These are phyloP conservation scores for Felis chaus DNA, from an alignment of 2,113 vertebrate genomes.

Conservation along the genomic window DNA sequence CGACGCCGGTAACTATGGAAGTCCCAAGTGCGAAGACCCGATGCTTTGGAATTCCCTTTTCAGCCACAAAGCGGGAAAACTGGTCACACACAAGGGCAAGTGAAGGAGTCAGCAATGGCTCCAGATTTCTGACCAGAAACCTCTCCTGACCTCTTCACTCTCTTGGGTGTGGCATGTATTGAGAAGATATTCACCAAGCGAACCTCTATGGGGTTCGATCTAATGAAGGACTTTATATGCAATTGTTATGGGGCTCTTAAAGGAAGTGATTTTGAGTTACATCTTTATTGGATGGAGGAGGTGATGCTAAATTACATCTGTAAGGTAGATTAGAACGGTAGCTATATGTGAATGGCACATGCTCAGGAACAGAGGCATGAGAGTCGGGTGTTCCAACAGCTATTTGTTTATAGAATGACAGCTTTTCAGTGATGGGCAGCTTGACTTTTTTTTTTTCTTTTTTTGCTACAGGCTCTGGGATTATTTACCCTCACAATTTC, in stretches of 20 bases:
- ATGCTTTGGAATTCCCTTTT: fast-evolving
- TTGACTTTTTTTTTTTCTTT: not conserved
- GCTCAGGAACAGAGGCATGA: not conserved
- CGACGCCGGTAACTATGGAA: not conserved
- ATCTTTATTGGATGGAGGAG: not conserved
- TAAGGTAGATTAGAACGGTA: not conserved
- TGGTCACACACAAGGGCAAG: not conserved
- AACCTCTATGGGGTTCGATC: not conserved
- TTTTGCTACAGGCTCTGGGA: not conserved
- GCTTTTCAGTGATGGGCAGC: not conserved
- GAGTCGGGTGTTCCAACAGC: not conserved
- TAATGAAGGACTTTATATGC: not conserved
- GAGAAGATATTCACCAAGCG: not conserved
- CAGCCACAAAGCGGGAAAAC: not conserved
- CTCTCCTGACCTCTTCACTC: not conserved
- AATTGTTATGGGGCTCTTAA: not conserved
- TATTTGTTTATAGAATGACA: not conserved
- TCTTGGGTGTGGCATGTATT: not conserved
- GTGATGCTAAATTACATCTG: not conserved
- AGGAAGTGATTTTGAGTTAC: not conserved
- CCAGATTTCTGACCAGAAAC: not conserved
- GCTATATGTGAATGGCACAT: not conserved
- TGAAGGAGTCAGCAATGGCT: not conserved
- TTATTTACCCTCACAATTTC: not conserved
- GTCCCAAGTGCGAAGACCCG: not conserved